Evolutionary conservation across 2,888 invertebrate species (phyloP).

Genomic region (Diplolepis rosae): DNA sequence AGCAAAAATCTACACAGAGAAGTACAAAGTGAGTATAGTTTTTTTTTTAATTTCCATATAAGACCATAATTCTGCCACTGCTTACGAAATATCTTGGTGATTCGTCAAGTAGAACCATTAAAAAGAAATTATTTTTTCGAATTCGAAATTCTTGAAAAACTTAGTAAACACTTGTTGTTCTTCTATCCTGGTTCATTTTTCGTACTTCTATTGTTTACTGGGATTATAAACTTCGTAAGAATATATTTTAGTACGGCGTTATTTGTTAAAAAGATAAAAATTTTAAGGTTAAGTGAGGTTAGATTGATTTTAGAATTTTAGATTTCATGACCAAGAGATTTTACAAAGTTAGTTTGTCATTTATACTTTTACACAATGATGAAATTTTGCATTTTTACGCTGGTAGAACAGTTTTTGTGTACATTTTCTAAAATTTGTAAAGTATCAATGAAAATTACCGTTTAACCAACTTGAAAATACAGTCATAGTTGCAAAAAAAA

Average conservation of each 20-base stretch:
- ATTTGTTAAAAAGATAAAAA: background rate
- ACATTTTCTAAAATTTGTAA: background rate
- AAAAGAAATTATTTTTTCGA: background rate
- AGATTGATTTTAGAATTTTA: background rate
- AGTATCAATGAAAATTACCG: background rate
- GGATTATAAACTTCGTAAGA: background rate
- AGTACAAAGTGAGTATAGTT: conserved; percentile 4
- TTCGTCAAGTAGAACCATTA: background rate
- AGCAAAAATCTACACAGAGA: conserved; percentile 23
- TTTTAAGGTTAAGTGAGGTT: background rate
- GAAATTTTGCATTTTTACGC: background rate
- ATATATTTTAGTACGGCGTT: background rate
- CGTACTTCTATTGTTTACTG: background rate
- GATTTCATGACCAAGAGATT: background rate
- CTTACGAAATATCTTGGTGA: conserved; percentile 10
- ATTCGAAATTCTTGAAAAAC: background rate
- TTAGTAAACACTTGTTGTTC: background rate
- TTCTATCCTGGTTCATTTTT: background rate
- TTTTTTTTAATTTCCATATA: background rate
- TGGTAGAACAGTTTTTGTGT: background rate
- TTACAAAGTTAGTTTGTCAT: background rate
- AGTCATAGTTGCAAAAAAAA: background rate
- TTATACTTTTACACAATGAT: background rate
- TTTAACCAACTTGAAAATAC: background rate
- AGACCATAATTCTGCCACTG: conserved; percentile 9